These are phyloP conservation scores for Orius insidiosus DNA, from an alignment of 1,140 invertebrate genomes.

Conservation along the genomic window DNA sequence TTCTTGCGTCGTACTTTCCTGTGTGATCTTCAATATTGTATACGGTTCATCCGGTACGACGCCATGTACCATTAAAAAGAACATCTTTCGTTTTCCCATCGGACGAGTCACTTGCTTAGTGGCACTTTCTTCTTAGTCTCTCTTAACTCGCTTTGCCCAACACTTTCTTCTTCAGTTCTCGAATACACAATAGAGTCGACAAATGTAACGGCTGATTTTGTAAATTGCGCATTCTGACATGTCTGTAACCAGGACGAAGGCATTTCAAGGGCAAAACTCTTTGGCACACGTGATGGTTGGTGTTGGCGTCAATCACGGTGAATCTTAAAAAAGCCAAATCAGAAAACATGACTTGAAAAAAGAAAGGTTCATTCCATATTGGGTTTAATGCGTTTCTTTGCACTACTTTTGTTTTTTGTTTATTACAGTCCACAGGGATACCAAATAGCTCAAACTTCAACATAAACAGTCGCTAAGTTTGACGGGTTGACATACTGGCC, in stretches of 20 bases:
- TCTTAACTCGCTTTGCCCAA: slow-evolving; percentile 36
- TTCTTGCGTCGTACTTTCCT: slow-evolving; percentile 74
- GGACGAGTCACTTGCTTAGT: slow-evolving; percentile 17
- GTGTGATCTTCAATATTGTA: slow-evolving; percentile 80
- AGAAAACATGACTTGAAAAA: slow-evolving; percentile 72
- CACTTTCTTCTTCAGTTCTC: slow-evolving; percentile 53
- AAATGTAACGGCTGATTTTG: slow-evolving; percentile 72
- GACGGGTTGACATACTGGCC: slow-evolving; percentile 74
- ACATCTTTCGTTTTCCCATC: slow-evolving; percentile 56
- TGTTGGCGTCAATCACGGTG: slow-evolving; percentile 67
- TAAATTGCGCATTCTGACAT: slow-evolving; percentile 62
- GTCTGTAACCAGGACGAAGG: slow-evolving; percentile 72
- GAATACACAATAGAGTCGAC: slow-evolving; percentile 74
- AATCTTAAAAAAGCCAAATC: slow-evolving; percentile 82
- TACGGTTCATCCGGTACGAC: slow-evolving; percentile 74
- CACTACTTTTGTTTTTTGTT: slow-evolving; percentile 72
- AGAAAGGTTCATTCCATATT: slow-evolving; percentile 85
- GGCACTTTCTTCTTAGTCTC: neutral
- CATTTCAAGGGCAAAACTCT: slow-evolving; percentile 73
- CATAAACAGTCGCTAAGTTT: slow-evolving; percentile 55
- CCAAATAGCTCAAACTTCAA: slow-evolving; percentile 87
- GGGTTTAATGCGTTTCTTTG: slow-evolving; percentile 83
- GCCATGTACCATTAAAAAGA: slow-evolving; percentile 81
- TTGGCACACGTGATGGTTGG: slow-evolving; percentile 69
- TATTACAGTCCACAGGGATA: slow-evolving; percentile 74